Evolutionary conservation across 2,113 vertebrate species (phyloP).

Genomic region (Tupaia chinensis): DNA sequence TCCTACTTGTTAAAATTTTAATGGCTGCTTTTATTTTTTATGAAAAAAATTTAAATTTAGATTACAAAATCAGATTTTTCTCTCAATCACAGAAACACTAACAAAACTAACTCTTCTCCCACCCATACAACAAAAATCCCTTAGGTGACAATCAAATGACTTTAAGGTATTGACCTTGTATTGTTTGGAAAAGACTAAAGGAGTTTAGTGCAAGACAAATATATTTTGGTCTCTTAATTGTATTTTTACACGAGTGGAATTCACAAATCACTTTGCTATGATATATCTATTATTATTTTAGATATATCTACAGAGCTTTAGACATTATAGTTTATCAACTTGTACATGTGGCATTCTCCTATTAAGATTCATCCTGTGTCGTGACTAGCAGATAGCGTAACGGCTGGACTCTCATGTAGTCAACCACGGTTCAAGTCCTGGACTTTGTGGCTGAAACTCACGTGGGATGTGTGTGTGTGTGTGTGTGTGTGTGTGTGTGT

Average conservation of each 20-base stretch:
- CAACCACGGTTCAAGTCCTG: no score
- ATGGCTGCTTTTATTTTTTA: slow-evolving; percentile 2
- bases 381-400: no score
- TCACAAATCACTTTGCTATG: background rate
- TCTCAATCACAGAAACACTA: background rate
- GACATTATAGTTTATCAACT: background rate
- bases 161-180: background rate
- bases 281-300: slow-evolving; percentile 19
- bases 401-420: no score
- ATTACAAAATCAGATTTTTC: background rate
- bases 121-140: background rate
- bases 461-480: no score
- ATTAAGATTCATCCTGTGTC: background rate
- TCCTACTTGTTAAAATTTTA: background rate
- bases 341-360: background rate
- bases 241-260: background rate
- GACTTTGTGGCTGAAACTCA: no score
- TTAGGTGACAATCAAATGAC: background rate
- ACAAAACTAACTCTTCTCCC: background rate
- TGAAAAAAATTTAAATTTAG: background rate
- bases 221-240: background rate
- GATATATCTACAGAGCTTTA: background rate
- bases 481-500: no score
- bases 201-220: background rate
- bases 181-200: background rate